These are phyloP conservation scores for Plagiodera versicolora DNA, from an alignment of 2,888 invertebrate species.

Conservation along the genomic window DNA sequence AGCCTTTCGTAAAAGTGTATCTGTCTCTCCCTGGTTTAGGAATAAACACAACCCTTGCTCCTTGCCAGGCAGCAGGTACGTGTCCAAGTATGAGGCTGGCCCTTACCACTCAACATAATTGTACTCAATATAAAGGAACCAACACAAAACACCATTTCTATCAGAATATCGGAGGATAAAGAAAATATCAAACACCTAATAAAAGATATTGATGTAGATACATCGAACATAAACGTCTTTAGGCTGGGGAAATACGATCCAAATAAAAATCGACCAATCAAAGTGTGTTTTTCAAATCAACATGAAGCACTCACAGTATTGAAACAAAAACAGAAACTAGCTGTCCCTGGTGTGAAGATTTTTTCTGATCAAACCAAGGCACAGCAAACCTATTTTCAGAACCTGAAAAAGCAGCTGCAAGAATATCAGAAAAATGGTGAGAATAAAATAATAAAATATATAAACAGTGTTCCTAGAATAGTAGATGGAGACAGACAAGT, in stretches of 20 bases:
- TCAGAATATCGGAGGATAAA: constrained; percentile 9
- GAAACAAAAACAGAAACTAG: constrained; percentile 6
- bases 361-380: constrained; percentile 1
- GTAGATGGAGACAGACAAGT: constrained; percentile 7
- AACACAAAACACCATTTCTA: constrained; percentile 7
- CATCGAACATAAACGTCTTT: constrained; percentile 7
- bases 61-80: too few relatives aligned
- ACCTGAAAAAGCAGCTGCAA: constrained; percentile 6
- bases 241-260: constrained; percentile 9
- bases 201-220: constrained; percentile 9
- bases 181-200: constrained; percentile 6
- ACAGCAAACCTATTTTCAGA: constrained; percentile 3
- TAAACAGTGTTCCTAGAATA: constrained; percentile 3
- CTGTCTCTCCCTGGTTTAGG: too few relatives aligned
- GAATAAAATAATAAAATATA: constrained; percentile 5
- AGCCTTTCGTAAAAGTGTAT: too few relatives aligned
- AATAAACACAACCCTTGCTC: too few relatives aligned
- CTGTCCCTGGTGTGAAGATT: background rate
- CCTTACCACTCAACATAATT: too few relatives aligned
- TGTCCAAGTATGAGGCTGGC: too few relatives aligned
- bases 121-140: constrained; percentile 7
- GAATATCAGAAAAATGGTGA: constrained; percentile 4
- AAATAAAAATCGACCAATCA: background rate
- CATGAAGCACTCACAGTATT: constrained; percentile 8
- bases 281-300: too few relatives aligned